Evolutionary conservation across 2,797 vertebrate genomes (phyloP).

Genomic region (Enteromius mattozi): DNA sequence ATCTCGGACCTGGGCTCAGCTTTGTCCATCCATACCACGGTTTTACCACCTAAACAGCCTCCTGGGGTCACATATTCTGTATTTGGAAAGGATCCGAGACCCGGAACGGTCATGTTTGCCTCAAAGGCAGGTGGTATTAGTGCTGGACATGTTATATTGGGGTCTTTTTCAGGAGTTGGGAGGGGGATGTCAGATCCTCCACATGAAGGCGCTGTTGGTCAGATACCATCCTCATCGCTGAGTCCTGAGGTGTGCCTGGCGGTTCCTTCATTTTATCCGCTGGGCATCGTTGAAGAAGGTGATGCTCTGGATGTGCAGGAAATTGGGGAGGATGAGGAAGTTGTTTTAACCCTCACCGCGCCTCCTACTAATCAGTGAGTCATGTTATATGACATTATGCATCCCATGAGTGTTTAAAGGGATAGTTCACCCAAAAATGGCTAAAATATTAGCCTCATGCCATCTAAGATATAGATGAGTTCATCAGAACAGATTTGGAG

Average conservation of each 20-base stretch:
- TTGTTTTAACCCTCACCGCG: constrained; percentile 83
- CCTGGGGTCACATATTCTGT: constrained; percentile 28
- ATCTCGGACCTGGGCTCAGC: constrained; percentile 23
- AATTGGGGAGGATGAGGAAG: constrained; percentile 83
- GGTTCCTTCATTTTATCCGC: background rate
- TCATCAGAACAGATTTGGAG: background rate
- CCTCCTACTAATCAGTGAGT: constrained; percentile 85
- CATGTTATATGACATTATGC: background rate
- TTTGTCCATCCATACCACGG: background rate
- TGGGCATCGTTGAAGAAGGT: constrained; percentile 80
- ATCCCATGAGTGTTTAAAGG: background rate
- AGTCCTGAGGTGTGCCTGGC: constrained; percentile 16
- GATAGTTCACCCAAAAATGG: background rate
- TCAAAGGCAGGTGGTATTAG: constrained; percentile 27
- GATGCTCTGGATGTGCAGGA: constrained; percentile 83
- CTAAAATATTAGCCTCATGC: background rate
- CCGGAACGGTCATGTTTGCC: constrained; percentile 24
- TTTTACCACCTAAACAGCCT: constrained; percentile 31
- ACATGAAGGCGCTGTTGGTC: constrained; percentile 46
- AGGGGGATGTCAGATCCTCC: constrained; percentile 47
- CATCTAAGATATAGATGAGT: background rate
- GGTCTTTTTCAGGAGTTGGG: constrained; percentile 39
- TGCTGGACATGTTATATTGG: constrained; percentile 25
- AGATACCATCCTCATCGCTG: constrained; percentile 23
- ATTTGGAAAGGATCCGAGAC: constrained; percentile 31